These are phyloP conservation scores for Enteromius viviparus DNA, from an alignment of 2,797 vertebrate genomes.

Conservation along the genomic window DNA sequence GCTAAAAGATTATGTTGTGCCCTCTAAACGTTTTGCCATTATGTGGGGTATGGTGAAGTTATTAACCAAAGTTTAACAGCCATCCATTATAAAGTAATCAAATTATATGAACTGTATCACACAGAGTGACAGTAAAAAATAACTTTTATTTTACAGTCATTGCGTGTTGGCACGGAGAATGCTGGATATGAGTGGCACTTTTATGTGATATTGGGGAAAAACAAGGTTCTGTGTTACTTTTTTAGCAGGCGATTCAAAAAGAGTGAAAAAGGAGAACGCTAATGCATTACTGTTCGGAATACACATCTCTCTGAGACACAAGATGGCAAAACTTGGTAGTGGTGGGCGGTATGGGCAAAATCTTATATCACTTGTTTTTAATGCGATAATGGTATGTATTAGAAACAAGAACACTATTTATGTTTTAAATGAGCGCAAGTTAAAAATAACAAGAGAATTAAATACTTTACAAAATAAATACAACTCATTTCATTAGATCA, in stretches of 20 bases:
- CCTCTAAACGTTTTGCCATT: slow-evolving; percentile 40
- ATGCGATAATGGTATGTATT: background rate
- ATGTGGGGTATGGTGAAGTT: slow-evolving; percentile 14
- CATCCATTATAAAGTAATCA: slow-evolving; percentile 29
- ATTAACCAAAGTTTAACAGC: slow-evolving; percentile 30
- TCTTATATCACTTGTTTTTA: background rate
- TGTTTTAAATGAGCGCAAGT: too few species aligned
- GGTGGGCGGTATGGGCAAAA: background rate
- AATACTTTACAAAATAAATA: background rate
- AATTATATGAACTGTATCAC: slow-evolving; percentile 36
- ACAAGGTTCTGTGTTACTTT: slow-evolving; percentile 14
- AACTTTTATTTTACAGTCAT: slow-evolving; percentile 7
- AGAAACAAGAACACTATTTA: background rate
- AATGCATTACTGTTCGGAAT: background rate
- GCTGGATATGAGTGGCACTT: background rate
- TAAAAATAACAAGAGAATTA: background rate
- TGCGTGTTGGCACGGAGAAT: slow-evolving; percentile 13
- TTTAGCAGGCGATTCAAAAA: slow-evolving; percentile 4
- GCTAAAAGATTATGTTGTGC: slow-evolving; percentile 32
- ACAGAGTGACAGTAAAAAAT: slow-evolving; percentile 18
- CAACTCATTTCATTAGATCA: background rate
- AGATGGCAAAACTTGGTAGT: background rate
- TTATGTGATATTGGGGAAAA: slow-evolving; percentile 12
- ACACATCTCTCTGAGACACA: background rate
- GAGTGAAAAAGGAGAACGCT: background rate